Conservation (phyloP, 2,888 invertebrate species). For the Mimachlamys varia region DNA sequence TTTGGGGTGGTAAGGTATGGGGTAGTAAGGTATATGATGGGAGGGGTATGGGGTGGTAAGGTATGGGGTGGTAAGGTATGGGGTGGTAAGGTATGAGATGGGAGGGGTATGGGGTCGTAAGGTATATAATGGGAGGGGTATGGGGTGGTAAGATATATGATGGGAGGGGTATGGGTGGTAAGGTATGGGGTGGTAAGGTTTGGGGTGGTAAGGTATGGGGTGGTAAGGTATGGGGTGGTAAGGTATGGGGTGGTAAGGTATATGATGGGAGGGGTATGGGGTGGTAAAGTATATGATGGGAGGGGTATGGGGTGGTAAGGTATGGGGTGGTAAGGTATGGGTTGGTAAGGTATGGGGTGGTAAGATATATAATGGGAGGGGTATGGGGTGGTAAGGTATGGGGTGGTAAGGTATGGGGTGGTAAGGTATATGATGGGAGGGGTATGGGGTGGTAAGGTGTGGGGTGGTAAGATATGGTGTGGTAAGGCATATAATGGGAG, state of each 20-base stretch:
- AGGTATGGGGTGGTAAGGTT: too few relatives aligned
- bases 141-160: too few relatives aligned
- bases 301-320: too few relatives aligned
- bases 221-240: too few relatives aligned
- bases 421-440: background rate
- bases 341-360: too few relatives aligned
- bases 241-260: too few relatives aligned
- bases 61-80: constrained; percentile 58
- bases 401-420: background rate
- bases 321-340: too few relatives aligned
- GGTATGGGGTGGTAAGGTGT: background rate
- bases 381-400: background rate
- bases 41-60: background rate
- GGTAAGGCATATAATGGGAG: constrained; percentile 70
- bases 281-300: too few relatives aligned
- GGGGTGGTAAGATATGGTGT: background rate
- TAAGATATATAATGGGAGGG: too few relatives aligned
- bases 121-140: background rate
- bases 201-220: too few relatives aligned
- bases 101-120: constrained; percentile 59
- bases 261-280: too few relatives aligned
- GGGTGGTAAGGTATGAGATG: constrained; percentile 75
- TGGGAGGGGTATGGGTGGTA: background rate
- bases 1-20: too few relatives aligned
- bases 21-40: background rate